Evolutionary conservation across 1,140 invertebrate genomes (phyloP).

Genomic region (Zaprionus ghesquierei): DNA sequence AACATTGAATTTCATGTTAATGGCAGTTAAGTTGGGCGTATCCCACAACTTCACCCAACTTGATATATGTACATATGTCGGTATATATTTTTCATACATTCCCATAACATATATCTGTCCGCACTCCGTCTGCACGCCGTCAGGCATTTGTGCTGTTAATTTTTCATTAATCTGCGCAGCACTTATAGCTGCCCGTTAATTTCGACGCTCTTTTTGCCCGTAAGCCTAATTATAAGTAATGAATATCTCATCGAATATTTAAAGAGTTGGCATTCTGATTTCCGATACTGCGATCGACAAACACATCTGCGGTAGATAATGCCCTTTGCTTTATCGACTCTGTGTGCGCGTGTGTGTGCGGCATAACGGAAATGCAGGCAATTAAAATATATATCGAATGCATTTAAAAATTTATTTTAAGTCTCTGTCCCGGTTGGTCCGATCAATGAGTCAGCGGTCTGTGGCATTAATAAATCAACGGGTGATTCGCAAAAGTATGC

Average conservation of each 20-base stretch:
- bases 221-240: constrained; percentile 70
- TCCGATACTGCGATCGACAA: constrained; percentile 20
- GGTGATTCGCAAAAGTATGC: constrained; percentile 10
- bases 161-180: constrained; percentile 56
- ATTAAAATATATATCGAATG: background rate
- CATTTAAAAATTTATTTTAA: background rate
- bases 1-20: constrained; percentile 50
- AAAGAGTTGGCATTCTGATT: constrained; percentile 44
- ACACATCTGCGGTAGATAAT: constrained; percentile 21
- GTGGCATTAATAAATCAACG: background rate
- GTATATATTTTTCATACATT: background rate
- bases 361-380: constrained; percentile 3
- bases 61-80: constrained; percentile 2
- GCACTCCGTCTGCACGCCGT: constrained; percentile 2
- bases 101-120: background rate
- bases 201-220: constrained; percentile 12
- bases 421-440: background rate
- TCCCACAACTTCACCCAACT: background rate
- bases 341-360: background rate
- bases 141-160: constrained; percentile 53
- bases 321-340: background rate
- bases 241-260: constrained; percentile 70
- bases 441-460: background rate
- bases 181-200: constrained; percentile 31
- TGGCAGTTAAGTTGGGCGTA: constrained; percentile 17